Percentiles rank a stretch among this genome's conserved stretches.
Conservation (phyloP, 2,888 invertebrate species). For the Odontothrips loti region DNA sequence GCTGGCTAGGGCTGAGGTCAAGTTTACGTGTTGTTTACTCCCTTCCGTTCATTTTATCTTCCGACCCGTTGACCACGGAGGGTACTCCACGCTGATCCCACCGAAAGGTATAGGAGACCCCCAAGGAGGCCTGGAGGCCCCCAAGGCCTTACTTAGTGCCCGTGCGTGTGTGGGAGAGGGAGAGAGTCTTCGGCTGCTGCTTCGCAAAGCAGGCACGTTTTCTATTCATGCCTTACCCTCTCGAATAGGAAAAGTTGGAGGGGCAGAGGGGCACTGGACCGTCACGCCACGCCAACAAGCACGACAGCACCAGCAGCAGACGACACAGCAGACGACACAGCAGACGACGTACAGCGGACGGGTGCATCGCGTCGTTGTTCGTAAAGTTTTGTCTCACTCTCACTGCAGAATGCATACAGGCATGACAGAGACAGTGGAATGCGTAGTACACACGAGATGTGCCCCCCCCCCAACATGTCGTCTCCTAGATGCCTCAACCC, state of each 20-base stretch:
- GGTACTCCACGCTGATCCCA: background rate
- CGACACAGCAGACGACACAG: too few species aligned
- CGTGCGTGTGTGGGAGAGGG: background rate
- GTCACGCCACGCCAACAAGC: background rate
- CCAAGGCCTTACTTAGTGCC: background rate
- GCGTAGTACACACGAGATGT: too few species aligned
- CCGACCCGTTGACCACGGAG: slow-evolving; percentile 3
- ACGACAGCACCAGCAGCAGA: background rate
- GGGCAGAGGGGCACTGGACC: background rate
- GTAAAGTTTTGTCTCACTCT: too few species aligned
- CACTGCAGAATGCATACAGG: too few species aligned
- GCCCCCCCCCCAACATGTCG: too few species aligned
- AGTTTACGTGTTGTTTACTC: slow-evolving; percentile 11
- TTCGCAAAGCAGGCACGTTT: slow-evolving; percentile 24
- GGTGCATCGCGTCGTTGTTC: too few species aligned
- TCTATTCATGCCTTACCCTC: slow-evolving; percentile 19
- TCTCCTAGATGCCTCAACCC: too few species aligned
- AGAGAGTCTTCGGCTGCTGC: background rate
- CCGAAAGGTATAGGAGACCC: too few species aligned
- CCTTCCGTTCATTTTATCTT: slow-evolving; percentile 9
- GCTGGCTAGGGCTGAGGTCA: background rate
- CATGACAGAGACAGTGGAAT: too few species aligned
- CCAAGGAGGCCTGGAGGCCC: background rate
- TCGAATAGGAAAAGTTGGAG: slow-evolving; percentile 25
- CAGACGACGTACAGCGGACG: too few species aligned